Percentiles rank a stretch among this genome's conserved stretches.
Evolutionary conservation across 2,113 vertebrate genomes (phyloP).

Genomic region (Protobothrops mucrosquamatus): DNA sequence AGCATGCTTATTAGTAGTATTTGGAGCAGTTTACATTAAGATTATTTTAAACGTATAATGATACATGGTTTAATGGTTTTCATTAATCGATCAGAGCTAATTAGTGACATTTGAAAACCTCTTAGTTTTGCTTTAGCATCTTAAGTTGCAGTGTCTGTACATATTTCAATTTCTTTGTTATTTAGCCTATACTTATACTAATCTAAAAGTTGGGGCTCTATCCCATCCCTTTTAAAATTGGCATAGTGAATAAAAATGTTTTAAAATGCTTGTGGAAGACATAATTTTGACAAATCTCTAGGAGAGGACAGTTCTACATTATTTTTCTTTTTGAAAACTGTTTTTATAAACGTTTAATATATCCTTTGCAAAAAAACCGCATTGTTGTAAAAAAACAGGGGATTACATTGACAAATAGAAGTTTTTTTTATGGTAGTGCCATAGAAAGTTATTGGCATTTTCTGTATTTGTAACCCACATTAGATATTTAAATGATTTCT

Average conservation of each 20-base stretch:
- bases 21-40: neutral
- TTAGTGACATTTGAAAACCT: neutral
- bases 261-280: neutral
- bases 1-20: neutral
- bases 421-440: neutral
- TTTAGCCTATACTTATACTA: neutral
- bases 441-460: slow-evolving; percentile 24
- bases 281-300: neutral
- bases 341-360: neutral
- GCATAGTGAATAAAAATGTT: neutral
- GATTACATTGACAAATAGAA: neutral
- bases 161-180: neutral
- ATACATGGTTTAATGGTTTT: neutral
- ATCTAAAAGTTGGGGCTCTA: neutral
- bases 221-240: neutral
- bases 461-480: slow-evolving; percentile 34
- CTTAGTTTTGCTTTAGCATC: neutral
- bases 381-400: neutral
- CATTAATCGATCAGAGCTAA: neutral
- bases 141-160: neutral
- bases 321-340: neutral
- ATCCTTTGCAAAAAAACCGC: neutral
- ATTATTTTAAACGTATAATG: neutral
- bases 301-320: neutral
- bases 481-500: slow-evolving; percentile 94